phyloP scores from a whole-genome alignment of 2,113 vertebrate species.

The Marcusenius ussheri region DNA sequence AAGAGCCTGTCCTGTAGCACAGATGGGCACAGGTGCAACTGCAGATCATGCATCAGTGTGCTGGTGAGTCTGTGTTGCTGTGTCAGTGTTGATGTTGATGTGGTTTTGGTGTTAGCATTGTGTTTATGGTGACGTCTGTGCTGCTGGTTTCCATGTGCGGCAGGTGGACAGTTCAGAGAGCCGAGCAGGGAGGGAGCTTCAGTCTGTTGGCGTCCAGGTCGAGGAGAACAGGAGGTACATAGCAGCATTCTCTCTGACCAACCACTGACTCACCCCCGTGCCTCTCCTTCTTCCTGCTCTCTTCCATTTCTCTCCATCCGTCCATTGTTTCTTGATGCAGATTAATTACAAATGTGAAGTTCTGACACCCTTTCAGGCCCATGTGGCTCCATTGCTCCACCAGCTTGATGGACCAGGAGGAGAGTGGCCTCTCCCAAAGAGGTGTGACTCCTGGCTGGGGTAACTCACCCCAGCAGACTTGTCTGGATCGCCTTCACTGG shows the following conservation, averaged over 20 bases:
- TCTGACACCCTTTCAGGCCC: slow-evolving; percentile 54
- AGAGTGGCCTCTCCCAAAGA: slow-evolving; percentile 77
- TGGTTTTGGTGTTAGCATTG: neutral
- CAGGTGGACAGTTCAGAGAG: slow-evolving; percentile 82
- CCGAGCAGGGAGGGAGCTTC: slow-evolving; percentile 83
- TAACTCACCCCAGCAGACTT: slow-evolving; percentile 85
- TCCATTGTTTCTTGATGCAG: slow-evolving; percentile 27
- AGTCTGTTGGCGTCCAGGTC: slow-evolving; percentile 93
- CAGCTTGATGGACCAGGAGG: slow-evolving; percentile 90
- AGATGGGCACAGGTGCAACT: slow-evolving; percentile 75
- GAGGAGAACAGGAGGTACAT: slow-evolving; percentile 45
- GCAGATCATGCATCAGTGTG: slow-evolving; percentile 87
- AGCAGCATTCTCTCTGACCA: neutral
- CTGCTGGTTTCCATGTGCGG: slow-evolving; percentile 21
- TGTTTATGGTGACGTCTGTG: neutral
- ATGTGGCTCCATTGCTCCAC: slow-evolving; percentile 94
- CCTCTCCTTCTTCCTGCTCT: neutral
- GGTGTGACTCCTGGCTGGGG: slow-evolving; percentile 83
- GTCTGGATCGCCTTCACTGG: slow-evolving; percentile 81
- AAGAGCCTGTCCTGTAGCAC: slow-evolving; percentile 69
- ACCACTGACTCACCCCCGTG: neutral
- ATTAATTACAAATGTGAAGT: neutral
- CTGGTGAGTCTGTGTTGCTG: slow-evolving; percentile 66
- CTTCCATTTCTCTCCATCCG: slow-evolving; percentile 28
- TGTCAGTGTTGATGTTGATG: neutral